Evolutionary conservation across 2,888 invertebrate genomes (phyloP), one percentile per base, ranked within the genome.

Genomic region (Lasiommata megera): DNA sequence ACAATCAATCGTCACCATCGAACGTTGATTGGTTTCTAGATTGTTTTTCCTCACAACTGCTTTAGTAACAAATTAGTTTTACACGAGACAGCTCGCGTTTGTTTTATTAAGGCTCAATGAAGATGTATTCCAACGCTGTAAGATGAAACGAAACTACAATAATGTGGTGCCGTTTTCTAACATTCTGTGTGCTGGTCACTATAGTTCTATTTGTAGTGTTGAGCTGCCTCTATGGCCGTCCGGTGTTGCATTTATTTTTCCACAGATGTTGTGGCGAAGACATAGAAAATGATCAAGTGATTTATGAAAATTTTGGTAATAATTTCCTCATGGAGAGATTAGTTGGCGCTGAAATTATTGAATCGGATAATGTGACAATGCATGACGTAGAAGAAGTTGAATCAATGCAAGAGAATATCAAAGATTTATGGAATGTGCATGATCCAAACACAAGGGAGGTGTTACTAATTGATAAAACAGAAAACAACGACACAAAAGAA

Each of bases 91-190:
- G 29, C 52, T 34, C 53, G 53, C 23, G 53, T 44, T 41, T 36
- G 14, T 34, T 34, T 34, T 53, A 14, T 23, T 23, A 50, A 17
- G 6, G 8, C n/a, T 14, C 6, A 29, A 14, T 1, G 41, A 52
- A 23, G 46, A 52, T 47, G 53, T 16, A 12, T 5, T 34, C 28
- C n/a, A 41, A 54, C 17, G 54, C n/a, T 29, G 28, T 48, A 18
- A 63, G 43, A 56, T 61, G 57, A 58, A 28, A 53, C 40, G 76
- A 72, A 63, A 34, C 84, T 88, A 44, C 37, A 74, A 72, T 63
- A 43, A 86, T 88, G 89, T 87, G 84, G 88, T 84, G 87, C 67
- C 68, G 88, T 52, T 75, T 88, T 37, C 56, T 88, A 2, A 80
- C 80, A 0, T 89, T 89, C 59, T 89, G 88, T 53, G 59, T 86